Evolutionary conservation across 2,888 invertebrate species (phyloP).

Genomic region (Dilophus febrilis): DNA sequence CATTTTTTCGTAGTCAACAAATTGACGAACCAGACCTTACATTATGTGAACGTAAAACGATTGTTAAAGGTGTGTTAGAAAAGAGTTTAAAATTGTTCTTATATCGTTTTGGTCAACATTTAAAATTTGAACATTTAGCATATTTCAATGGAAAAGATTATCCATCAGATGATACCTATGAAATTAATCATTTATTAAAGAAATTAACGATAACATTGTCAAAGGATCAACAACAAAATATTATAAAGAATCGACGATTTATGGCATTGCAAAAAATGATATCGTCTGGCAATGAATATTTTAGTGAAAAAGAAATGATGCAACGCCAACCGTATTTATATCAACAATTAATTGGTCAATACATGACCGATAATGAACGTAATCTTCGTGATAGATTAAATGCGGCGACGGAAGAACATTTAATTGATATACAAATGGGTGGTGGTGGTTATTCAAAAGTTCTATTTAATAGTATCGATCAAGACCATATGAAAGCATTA

Average conservation of each 20-base stretch:
- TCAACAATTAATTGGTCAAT: constrained; percentile 77
- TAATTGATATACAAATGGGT: constrained; percentile 33
- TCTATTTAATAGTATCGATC: constrained; percentile 64
- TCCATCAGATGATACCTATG: constrained; percentile 29
- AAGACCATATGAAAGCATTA: constrained; percentile 44
- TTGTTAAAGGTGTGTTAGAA: constrained; percentile 44
- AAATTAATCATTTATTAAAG: constrained; percentile 44
- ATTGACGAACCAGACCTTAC: constrained; percentile 58
- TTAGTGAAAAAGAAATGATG: constrained; percentile 88
- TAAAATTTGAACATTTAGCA: constrained; percentile 47
- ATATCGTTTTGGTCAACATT: constrained; percentile 54
- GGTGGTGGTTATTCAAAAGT: constrained; percentile 53
- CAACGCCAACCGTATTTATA: constrained; percentile 76
- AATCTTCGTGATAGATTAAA: constrained; percentile 38
- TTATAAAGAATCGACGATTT: constrained; percentile 71
- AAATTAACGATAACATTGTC: constrained; percentile 40
- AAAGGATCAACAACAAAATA: constrained; percentile 27
- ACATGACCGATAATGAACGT: constrained; percentile 60
- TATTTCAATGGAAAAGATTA: constrained; percentile 40
- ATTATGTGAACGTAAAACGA: constrained; percentile 46
- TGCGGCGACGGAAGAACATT: constrained; percentile 29
- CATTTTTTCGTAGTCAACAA: constrained; percentile 69
- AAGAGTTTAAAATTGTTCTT: constrained; percentile 56
- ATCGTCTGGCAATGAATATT: constrained; percentile 52
- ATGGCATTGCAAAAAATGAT: constrained; percentile 61